Percentiles rank a stretch among this genome's conserved stretches.
Conservation (phyloP, 2,888 invertebrate species). For the Scaeva pyrastri region DNA sequence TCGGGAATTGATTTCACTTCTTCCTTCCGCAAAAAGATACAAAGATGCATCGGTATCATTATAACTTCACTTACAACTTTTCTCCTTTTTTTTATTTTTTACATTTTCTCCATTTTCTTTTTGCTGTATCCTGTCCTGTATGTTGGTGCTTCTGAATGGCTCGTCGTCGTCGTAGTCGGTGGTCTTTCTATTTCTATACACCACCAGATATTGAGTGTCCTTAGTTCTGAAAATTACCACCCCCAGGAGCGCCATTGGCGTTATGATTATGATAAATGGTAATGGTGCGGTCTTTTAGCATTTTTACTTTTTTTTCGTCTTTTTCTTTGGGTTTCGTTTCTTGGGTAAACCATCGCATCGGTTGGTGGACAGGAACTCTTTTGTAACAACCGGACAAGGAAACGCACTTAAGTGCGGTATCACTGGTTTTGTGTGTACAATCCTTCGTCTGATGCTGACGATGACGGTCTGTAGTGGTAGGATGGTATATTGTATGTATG, state of each 20-base stretch:
- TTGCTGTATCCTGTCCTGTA: background rate
- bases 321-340: constrained; percentile 40
- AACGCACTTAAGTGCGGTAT: constrained; percentile 73
- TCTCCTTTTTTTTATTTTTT: background rate
- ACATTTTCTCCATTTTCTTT: background rate
- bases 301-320: constrained; percentile 11
- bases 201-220: background rate
- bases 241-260: constrained; percentile 38
- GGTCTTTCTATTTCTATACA: background rate
- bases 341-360: constrained; percentile 22
- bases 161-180: background rate
- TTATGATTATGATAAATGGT: constrained; percentile 71
- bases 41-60: constrained; percentile 50
- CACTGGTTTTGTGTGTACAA: constrained; percentile 54
- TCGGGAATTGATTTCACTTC: constrained; percentile 62
- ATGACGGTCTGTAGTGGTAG: background rate
- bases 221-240: constrained; percentile 45
- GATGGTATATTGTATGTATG: too few relatives aligned
- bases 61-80: constrained; percentile 36
- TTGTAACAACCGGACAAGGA: constrained; percentile 59
- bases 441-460: constrained; percentile 11
- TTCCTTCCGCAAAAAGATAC: constrained; percentile 36
- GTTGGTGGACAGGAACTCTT: constrained; percentile 37
- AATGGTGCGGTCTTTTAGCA: constrained; percentile 52
- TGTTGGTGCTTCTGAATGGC: background rate